Conservation (phyloP, 2,113 vertebrate species). For the Peromyscus maniculatus region DNA sequence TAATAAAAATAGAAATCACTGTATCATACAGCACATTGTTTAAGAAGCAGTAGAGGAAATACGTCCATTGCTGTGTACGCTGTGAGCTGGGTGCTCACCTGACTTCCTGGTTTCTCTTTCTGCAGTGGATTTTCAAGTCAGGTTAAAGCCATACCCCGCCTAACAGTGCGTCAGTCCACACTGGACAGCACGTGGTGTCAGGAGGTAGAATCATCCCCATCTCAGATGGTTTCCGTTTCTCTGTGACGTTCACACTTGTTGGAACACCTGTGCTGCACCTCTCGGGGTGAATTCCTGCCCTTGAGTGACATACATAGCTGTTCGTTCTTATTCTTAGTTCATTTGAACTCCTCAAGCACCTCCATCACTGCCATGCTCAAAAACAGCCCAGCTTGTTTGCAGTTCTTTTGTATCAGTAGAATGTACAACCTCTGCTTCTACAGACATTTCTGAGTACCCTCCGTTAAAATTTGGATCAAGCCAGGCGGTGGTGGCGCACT, state of each 20-base stretch:
- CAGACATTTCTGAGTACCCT: neutral
- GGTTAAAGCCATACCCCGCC: neutral
- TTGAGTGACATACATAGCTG: neutral
- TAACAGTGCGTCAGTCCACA: neutral
- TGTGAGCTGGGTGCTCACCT: neutral
- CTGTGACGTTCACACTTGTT: neutral
- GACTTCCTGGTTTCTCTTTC: constrained; percentile 1
- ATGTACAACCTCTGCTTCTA: no score
- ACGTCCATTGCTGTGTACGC: no score
- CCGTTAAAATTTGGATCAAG: neutral
- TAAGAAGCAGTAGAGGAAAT: neutral
- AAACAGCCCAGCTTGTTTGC: neutral
- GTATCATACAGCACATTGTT: neutral
- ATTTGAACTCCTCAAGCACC: neutral
- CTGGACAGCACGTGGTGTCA: no score
- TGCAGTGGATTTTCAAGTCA: neutral
- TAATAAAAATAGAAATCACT: neutral
- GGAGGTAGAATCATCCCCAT: no score
- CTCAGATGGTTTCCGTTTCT: neutral
- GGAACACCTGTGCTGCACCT: neutral
- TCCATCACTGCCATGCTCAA: neutral
- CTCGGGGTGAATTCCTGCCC: no score
- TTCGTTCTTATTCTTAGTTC: neutral
- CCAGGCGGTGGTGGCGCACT: neutral
- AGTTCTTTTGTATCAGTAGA: neutral